phyloP scores from a whole-genome alignment of 2,888 invertebrate genomes.

The Phaonia tiefii region DNA sequence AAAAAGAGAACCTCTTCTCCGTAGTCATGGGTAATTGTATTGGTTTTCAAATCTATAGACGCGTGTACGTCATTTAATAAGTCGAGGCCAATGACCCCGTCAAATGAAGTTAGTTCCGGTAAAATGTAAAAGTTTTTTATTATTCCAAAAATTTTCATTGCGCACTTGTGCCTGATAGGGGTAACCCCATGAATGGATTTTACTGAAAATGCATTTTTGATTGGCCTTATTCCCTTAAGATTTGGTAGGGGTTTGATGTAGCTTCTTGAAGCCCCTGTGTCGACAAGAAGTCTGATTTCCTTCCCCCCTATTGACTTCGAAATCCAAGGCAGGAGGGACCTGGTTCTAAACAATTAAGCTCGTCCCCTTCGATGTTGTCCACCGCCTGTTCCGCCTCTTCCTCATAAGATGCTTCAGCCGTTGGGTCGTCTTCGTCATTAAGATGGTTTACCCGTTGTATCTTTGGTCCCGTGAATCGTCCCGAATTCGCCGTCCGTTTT shows the following conservation, averaged over 20 bases:
- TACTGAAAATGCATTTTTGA: too few relatives aligned
- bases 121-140: neutral
- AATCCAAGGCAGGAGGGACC: too few relatives aligned
- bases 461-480: neutral
- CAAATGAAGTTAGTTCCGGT: conserved; percentile 37
- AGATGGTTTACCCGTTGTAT: neutral
- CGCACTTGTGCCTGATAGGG: neutral
- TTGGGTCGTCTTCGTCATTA: too few relatives aligned
- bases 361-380: too few relatives aligned
- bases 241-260: neutral
- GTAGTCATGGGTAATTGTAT: conserved; percentile 22
- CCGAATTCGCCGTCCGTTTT: too few relatives aligned
- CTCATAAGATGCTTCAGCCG: too few relatives aligned
- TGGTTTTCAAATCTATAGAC: conserved; percentile 23
- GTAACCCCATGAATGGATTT: too few relatives aligned
- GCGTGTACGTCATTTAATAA: conserved; percentile 36
- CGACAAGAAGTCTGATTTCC: neutral
- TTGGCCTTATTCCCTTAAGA: too few relatives aligned
- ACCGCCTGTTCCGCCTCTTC: too few relatives aligned
- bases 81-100: conserved; percentile 47
- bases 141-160: neutral
- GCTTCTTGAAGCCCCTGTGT: neutral
- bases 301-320: neutral
- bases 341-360: too few relatives aligned
- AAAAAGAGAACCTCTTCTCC: conserved; percentile 32